A percentile compares a stretch with the other conserved stretches of the same genome.
These are phyloP conservation scores for Netelia virgata DNA, from an alignment of 2,888 invertebrate genomes.

Conservation along the genomic window DNA sequence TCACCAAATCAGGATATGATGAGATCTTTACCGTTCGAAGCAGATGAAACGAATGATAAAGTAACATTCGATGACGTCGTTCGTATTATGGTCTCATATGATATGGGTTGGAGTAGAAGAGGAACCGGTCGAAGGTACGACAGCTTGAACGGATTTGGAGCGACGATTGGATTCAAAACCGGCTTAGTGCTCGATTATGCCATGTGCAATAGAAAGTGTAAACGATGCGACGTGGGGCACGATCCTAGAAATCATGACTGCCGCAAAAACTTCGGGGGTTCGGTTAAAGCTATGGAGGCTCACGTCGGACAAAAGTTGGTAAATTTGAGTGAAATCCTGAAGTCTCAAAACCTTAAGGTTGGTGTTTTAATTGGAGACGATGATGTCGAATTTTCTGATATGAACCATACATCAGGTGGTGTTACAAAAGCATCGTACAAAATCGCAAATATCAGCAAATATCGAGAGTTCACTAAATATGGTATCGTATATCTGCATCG, in stretches of 20 bases:
- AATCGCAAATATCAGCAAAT: slow-evolving; percentile 45
- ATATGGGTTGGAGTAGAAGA: slow-evolving; percentile 71
- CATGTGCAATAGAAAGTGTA: slow-evolving; percentile 73
- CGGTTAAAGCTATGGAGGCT: slow-evolving; percentile 76
- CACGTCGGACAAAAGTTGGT: slow-evolving; percentile 66
- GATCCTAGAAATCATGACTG: slow-evolving; percentile 69
- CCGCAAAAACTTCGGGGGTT: slow-evolving; percentile 71
- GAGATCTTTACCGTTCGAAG: background rate
- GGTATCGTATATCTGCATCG: slow-evolving; percentile 67
- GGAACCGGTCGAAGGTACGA: slow-evolving; percentile 65
- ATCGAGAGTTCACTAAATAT: slow-evolving; percentile 61
- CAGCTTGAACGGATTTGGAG: slow-evolving; percentile 72
- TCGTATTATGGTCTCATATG: slow-evolving; percentile 70
- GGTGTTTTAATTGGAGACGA: slow-evolving; percentile 72
- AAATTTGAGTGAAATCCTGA: slow-evolving; percentile 60
- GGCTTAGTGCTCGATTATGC: slow-evolving; percentile 69
- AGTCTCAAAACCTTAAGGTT: slow-evolving; percentile 65
- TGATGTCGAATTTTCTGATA: slow-evolving; percentile 72
- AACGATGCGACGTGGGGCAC: slow-evolving; percentile 68
- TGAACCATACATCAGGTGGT: slow-evolving; percentile 70
- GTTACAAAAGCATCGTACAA: slow-evolving; percentile 64
- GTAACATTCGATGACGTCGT: slow-evolving; percentile 55
- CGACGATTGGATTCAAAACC: slow-evolving; percentile 67
- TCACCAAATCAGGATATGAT: background rate
- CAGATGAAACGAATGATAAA: background rate